Evolutionary conservation across 2,113 vertebrate species (phyloP).

Genomic region (Pholis gunnellus): DNA sequence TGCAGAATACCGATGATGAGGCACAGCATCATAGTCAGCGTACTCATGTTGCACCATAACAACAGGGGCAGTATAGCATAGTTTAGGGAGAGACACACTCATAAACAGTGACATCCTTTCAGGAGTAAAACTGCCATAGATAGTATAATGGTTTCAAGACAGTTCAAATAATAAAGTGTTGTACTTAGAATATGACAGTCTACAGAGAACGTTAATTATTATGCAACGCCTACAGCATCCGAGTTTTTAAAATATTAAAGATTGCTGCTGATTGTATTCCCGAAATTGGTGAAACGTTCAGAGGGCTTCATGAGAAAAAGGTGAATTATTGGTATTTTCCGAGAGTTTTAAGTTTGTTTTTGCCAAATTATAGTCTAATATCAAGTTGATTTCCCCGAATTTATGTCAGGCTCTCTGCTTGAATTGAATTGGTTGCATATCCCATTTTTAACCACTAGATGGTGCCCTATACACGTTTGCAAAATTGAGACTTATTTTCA

Average conservation of each 20-base stretch:
- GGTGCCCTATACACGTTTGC: constrained; percentile 8
- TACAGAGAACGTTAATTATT: not conserved
- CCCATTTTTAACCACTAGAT: constrained; percentile 40
- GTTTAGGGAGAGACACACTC: not conserved
- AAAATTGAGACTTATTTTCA: not conserved
- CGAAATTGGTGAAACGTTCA: not conserved
- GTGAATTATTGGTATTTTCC: not conserved
- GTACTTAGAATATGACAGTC: not conserved
- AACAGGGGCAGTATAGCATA: not conserved
- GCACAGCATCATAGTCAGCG: not conserved
- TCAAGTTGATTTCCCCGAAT: not conserved
- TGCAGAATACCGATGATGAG: not conserved
- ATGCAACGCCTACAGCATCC: not conserved
- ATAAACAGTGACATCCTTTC: not conserved
- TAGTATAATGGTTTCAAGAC: not conserved
- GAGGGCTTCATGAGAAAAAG: not conserved
- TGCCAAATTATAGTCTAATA: not conserved
- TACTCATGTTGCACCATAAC: not conserved
- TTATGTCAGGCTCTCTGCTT: rapidly evolving
- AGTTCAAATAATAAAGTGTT: not conserved
- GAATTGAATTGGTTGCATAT: not conserved
- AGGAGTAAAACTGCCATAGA: not conserved
- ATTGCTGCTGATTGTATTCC: not conserved
- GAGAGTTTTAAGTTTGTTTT: not conserved
- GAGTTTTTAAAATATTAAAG: not conserved